Conservation (phyloP, 2,113 vertebrate species). For the Alces alces region DNA sequence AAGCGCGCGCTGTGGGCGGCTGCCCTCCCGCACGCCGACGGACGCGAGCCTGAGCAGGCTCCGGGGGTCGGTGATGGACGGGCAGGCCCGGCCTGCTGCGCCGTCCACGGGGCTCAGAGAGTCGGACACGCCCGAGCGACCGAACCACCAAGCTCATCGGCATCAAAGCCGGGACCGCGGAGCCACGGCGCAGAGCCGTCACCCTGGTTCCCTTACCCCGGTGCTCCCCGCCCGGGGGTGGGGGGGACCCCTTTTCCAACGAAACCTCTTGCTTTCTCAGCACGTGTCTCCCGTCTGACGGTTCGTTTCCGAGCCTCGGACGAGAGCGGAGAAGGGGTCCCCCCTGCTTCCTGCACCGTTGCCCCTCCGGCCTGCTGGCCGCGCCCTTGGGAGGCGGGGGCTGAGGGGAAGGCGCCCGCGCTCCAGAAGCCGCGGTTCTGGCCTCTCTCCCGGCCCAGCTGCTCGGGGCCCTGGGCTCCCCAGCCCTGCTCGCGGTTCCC, state of each 20-base stretch:
- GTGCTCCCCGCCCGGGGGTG: not conserved
- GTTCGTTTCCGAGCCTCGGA: not conserved
- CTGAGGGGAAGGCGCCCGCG: not conserved
- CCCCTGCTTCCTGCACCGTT: not conserved
- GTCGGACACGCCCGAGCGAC: not conserved
- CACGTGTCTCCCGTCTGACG: fast-evolving
- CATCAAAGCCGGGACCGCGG: not conserved
- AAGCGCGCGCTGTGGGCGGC: fast-evolving
- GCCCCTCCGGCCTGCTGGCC: not conserved
- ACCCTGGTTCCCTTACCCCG: not conserved
- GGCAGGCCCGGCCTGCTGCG: not conserved
- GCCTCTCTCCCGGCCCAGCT: not conserved
- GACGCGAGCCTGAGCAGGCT: not conserved
- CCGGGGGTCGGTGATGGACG: too few species aligned
- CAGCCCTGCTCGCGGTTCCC: not conserved
- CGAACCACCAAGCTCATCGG: fast-evolving
- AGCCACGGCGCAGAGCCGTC: not conserved
- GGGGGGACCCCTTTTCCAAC: fast-evolving
- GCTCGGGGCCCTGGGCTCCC: not conserved
- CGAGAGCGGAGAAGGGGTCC: not conserved
- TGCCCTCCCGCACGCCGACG: fast-evolving
- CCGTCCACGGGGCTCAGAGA: not conserved
- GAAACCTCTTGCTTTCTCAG: not conserved
- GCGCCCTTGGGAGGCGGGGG: not conserved
- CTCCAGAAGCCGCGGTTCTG: not conserved